Conservation (phyloP, 2,888 invertebrate species). For the Cheilosia pagana region DNA sequence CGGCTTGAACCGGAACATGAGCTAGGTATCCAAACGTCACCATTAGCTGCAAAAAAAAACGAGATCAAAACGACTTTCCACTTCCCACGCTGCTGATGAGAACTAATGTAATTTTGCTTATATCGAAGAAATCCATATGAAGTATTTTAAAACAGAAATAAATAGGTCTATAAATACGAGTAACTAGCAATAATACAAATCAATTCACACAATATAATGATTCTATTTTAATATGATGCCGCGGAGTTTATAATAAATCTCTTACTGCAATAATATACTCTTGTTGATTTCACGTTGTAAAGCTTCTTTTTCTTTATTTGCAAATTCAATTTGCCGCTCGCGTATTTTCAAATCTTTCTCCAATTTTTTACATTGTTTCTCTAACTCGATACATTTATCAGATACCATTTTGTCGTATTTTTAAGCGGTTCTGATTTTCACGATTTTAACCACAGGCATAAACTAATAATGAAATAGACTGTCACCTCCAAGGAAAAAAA, state of each 20-base stretch:
- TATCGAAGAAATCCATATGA: no score
- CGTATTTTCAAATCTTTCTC: conserved; percentile 85
- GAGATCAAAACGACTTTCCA: no score
- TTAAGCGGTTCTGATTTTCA: no score
- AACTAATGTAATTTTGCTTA: no score
- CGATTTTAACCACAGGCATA: no score
- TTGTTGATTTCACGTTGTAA: conserved; percentile 93
- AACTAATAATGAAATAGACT: no score
- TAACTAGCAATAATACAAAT: neutral
- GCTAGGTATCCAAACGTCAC: no score
- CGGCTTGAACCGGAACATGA: no score
- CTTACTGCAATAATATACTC: conserved; percentile 88
- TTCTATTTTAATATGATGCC: neutral
- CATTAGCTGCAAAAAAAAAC: no score
- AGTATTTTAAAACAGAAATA: no score
- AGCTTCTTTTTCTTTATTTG: conserved; percentile 91
- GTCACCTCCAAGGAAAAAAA: no score
- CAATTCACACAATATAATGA: neutral
- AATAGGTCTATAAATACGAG: neutral
- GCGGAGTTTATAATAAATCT: neutral
- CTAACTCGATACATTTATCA: conserved; percentile 12
- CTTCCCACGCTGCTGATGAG: no score
- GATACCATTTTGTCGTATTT: neutral
- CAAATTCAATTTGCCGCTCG: conserved; percentile 86
- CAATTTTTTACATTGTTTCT: conserved; percentile 3